Evolutionary conservation across 2,888 invertebrate genomes (phyloP).

Genomic region (Epinotia nisella): DNA sequence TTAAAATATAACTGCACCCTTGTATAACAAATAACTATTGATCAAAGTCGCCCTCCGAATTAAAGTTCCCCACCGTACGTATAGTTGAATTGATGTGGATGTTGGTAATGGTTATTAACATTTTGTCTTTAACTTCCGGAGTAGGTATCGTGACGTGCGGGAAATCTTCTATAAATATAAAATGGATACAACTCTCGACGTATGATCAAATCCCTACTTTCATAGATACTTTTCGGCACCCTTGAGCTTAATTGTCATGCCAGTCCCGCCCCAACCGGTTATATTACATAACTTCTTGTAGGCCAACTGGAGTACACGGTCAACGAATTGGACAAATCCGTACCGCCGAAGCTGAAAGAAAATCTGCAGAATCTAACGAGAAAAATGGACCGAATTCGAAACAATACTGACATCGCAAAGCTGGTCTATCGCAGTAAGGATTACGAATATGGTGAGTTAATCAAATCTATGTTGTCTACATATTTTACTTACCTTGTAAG

Average conservation of each 20-base stretch:
- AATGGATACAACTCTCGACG: background rate
- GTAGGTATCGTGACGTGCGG: too few species aligned
- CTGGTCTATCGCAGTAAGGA: constrained; percentile 75
- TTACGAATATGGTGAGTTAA: constrained; percentile 75
- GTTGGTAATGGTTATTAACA: background rate
- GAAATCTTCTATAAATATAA: background rate
- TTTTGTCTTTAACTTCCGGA: background rate
- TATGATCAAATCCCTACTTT: constrained; percentile 3
- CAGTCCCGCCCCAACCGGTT: constrained; percentile 25
- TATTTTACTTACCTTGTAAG: too few species aligned
- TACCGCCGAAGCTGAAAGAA: constrained; percentile 73
- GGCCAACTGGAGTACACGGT: constrained; percentile 78
- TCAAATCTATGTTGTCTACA: background rate
- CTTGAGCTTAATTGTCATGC: constrained; percentile 10
- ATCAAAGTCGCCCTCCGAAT: too few species aligned
- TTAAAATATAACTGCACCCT: too few species aligned
- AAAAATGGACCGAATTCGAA: constrained; percentile 75
- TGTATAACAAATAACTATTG: too few species aligned
- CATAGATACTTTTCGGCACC: background rate
- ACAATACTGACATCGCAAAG: constrained; percentile 61
- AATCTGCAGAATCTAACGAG: constrained; percentile 74
- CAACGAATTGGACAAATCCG: constrained; percentile 76
- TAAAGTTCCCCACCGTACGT: too few species aligned
- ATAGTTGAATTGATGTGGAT: too few species aligned
- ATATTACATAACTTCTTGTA: constrained; percentile 45